phyloP scores from a whole-genome alignment of 2,113 vertebrate genomes.

The Mohoua ochrocephala region DNA sequence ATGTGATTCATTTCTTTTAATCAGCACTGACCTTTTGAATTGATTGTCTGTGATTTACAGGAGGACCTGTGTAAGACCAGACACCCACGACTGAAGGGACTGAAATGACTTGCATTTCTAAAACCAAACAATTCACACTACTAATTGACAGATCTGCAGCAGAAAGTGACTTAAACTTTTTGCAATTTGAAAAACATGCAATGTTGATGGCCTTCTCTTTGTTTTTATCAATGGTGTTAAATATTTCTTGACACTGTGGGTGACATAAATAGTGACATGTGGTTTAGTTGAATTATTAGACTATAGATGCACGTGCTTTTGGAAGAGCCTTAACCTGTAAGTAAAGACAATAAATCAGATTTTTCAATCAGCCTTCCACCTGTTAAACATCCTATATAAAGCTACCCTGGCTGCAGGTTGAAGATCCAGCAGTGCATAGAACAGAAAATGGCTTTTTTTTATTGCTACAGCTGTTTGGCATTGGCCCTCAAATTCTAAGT shows the following conservation, averaged over 20 bases:
- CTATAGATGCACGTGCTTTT: not conserved
- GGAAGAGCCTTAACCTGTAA: not conserved
- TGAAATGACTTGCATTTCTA: not conserved
- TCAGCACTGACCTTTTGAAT: not conserved
- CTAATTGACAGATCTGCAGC: not conserved
- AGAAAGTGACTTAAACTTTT: not conserved
- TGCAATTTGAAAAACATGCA: not conserved
- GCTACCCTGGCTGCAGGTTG: not conserved
- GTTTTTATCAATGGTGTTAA: not conserved
- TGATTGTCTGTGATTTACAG: not conserved
- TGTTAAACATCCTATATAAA: not conserved
- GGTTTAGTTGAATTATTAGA: not conserved
- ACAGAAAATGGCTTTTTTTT: not conserved
- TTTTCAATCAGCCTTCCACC: not conserved
- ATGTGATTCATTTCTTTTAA: not conserved
- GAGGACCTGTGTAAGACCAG: not conserved
- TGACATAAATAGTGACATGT: not conserved
- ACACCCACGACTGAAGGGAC: not conserved
- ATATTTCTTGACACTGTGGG: not conserved
- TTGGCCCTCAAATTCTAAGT: not conserved
- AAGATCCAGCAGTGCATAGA: not conserved
- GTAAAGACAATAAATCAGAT: not conserved
- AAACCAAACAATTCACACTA: not conserved
- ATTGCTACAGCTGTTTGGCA: not conserved
- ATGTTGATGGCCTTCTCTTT: not conserved